Evolutionary conservation across 2,888 invertebrate species (phyloP).

Genomic region (Drosophila stalkeri): DNA sequence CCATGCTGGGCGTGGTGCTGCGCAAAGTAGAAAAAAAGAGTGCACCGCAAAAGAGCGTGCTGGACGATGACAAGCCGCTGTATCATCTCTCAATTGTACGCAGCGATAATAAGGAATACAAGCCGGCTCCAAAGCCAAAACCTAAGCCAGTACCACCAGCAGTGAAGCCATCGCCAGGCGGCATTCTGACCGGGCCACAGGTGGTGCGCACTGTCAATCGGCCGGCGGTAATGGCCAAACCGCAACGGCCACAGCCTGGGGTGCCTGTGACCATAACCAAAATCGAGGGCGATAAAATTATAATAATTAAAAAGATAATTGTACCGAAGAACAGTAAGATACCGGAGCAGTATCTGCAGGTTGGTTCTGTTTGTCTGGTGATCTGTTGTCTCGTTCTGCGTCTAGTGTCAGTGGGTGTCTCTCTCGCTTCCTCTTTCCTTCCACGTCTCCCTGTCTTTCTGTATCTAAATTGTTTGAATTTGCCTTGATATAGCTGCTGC

Average conservation of each 20-base stretch:
- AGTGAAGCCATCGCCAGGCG: slow-evolving; percentile 76
- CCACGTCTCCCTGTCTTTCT: slow-evolving; percentile 25
- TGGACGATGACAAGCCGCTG: slow-evolving; percentile 84
- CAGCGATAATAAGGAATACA: slow-evolving; percentile 79
- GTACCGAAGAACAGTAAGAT: slow-evolving; percentile 85
- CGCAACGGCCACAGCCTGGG: slow-evolving; percentile 77
- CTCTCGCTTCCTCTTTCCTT: not conserved
- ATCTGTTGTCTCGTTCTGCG: slow-evolving; percentile 42
- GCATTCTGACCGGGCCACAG: slow-evolving; percentile 82
- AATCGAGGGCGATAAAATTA: slow-evolving; percentile 85
- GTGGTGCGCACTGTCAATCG: slow-evolving; percentile 54
- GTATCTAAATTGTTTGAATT: slow-evolving; percentile 53
- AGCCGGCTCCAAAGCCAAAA: slow-evolving; percentile 70
- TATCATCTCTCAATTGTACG: slow-evolving; percentile 85
- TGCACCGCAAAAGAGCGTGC: slow-evolving; percentile 83
- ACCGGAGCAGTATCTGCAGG: slow-evolving; percentile 84
- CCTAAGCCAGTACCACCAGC: slow-evolving; percentile 80
- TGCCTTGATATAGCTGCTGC: slow-evolving; percentile 59
- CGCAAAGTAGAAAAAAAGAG: slow-evolving; percentile 84
- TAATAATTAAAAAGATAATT: slow-evolving; percentile 85
- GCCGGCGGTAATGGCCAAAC: slow-evolving; percentile 56
- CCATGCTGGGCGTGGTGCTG: slow-evolving; percentile 84
- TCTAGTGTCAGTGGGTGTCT: slow-evolving; percentile 50
- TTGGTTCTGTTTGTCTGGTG: slow-evolving; percentile 75
- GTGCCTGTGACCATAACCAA: slow-evolving; percentile 85